Evolutionary conservation across 2,888 invertebrate genomes (phyloP), one percentile per base, ranked within the genome.

Genomic region (Drosophila pseudotakahashii): DNA sequence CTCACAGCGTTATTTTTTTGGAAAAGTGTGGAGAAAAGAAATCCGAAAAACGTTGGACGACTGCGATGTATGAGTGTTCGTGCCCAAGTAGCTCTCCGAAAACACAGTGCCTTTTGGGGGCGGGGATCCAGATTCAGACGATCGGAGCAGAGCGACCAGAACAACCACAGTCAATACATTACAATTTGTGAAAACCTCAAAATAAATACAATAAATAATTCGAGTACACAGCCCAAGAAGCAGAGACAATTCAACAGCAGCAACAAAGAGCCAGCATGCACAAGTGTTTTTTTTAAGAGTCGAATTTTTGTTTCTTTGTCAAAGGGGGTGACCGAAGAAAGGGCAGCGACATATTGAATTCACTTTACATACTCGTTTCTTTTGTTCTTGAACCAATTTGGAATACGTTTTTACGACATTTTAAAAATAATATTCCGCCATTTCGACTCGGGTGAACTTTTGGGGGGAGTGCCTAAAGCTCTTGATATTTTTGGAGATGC

Each of bases 21-120:
- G 61, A 79, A 81, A 70, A 78, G 66, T 69, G 75, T 81, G 57
- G 84, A 81, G 81, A 77, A 80, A 88, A 80, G 81, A 88, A 86
- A 79, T 67, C 86, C 74, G 61, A 79, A 81, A 83, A 79, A 70
- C 7, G 34, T 42, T 54, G 42, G 44, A n/a, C 32, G 42, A 30
- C 36, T 42, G 26, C 26, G 26, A 26, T 26, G 26, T 26, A 26
- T 26, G 26, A 26, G 26, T 26, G 26, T 26, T 26, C 26, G 26
- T 26, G 26, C 26, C 5, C 26, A 26, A 26, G 26, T 26, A 26
- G 26, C 39, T 42, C 73, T 58, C 47, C 16, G 30, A 30, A 26
- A 26, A 32, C 47, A 32, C 30, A 11, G 47, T 30, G 7, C 7
- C 2, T 30, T 32, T 47, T 11, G 30, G 47, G 30, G 47, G 47